These are phyloP conservation scores for Oryzias javanicus DNA, from an alignment of 2,113 vertebrate species.

Conservation along the genomic window DNA sequence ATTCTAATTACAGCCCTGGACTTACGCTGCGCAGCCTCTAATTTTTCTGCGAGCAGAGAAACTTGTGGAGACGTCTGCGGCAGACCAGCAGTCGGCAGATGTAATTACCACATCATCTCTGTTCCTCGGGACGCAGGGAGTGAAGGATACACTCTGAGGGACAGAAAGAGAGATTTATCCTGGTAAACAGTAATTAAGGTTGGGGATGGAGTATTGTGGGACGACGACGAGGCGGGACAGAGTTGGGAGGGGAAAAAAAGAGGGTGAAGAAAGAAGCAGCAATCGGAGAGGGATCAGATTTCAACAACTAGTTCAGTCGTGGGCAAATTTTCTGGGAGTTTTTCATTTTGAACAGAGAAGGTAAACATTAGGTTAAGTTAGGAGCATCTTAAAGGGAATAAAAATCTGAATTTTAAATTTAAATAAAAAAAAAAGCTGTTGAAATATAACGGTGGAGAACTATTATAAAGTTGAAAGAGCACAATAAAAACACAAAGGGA, in stretches of 20 bases:
- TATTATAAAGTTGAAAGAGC: no score
- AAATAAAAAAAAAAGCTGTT: no score
- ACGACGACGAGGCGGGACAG: constrained; percentile 52
- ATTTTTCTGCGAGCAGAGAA: constrained; percentile 68
- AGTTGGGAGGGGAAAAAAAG: constrained; percentile 35
- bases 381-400: no score
- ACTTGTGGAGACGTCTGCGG: constrained; percentile 72
- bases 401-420: no score
- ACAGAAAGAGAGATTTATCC: constrained; percentile 55
- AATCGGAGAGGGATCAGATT: constrained; percentile 30
- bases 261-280: constrained; percentile 31
- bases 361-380: no score
- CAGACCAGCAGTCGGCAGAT: constrained; percentile 70
- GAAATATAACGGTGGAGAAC: no score
- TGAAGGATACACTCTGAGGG: constrained; percentile 27
- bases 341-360: no score
- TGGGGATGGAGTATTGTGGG: constrained; percentile 63
- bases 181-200: constrained; percentile 77
- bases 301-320: no score
- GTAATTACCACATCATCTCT: constrained; percentile 74
- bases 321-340: no score
- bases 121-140: constrained; percentile 50
- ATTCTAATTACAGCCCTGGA: constrained; percentile 72
- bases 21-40: constrained; percentile 66
- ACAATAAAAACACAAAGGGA: no score